Conservation (phyloP, 2,113 vertebrate genomes). For the Callionymus lyra region DNA sequence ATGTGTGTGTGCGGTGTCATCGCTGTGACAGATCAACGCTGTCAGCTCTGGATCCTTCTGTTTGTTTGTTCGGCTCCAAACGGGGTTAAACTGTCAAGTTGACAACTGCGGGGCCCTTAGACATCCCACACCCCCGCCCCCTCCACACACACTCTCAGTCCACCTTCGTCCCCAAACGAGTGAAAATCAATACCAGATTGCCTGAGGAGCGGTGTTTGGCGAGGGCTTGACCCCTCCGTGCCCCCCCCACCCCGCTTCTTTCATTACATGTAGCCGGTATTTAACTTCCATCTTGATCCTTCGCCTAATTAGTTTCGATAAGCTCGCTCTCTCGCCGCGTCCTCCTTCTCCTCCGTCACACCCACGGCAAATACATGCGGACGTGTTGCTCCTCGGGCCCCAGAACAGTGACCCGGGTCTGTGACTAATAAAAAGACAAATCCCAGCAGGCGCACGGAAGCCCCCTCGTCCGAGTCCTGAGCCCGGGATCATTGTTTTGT, state of each 20-base stretch:
- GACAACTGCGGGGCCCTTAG: slow-evolving; percentile 71
- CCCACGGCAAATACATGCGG: slow-evolving; percentile 20
- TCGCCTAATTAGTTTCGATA: slow-evolving; percentile 84
- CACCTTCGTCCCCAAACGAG: slow-evolving; percentile 70
- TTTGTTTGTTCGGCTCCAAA: slow-evolving; percentile 68
- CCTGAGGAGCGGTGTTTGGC: slow-evolving; percentile 73
- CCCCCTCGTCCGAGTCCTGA: slow-evolving; percentile 26
- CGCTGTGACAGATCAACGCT: slow-evolving; percentile 59
- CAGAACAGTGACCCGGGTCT: slow-evolving; percentile 74
- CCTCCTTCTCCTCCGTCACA: slow-evolving; percentile 4
- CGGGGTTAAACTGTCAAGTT: slow-evolving; percentile 74
- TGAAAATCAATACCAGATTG: slow-evolving; percentile 83
- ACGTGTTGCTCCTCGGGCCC: slow-evolving; percentile 57
- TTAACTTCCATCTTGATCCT: slow-evolving; percentile 84
- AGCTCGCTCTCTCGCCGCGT: slow-evolving; percentile 50
- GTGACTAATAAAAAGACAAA: slow-evolving; percentile 73
- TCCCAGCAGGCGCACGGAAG: slow-evolving; percentile 59
- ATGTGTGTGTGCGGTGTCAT: slow-evolving; percentile 56
- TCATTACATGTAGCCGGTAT: slow-evolving; percentile 79
- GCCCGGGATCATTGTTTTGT: slow-evolving; percentile 71
- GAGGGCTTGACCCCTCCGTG: slow-evolving; percentile 77
- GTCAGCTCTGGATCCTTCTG: slow-evolving; percentile 61
- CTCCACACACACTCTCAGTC: slow-evolving; percentile 27
- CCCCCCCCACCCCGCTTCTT: slow-evolving; percentile 71
- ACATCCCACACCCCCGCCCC: slow-evolving; percentile 23